Evolutionary conservation across 2,797 vertebrate genomes (phyloP).

Genomic region (Pteronotus mesoamericanus): DNA sequence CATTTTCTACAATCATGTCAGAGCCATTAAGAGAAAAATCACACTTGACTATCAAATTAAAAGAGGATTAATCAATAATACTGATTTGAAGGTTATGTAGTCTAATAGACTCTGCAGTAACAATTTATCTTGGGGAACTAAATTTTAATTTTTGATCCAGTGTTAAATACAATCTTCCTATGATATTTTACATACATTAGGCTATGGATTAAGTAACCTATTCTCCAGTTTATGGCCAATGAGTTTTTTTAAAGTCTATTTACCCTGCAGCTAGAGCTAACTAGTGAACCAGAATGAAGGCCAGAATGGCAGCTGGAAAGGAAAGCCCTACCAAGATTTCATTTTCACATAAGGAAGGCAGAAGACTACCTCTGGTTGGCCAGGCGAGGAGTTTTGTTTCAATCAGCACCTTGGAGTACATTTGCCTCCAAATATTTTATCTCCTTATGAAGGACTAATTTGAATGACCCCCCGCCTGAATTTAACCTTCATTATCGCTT

Average conservation of each 20-base stretch:
- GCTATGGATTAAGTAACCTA: constrained; percentile 2
- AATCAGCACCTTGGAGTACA: not conserved
- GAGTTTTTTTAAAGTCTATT: not conserved
- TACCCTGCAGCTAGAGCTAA: constrained; percentile 41
- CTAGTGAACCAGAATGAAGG: constrained; percentile 10
- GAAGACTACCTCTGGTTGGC: not conserved
- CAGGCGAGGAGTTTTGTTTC: not conserved
- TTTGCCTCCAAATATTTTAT: not conserved
- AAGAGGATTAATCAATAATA: constrained; percentile 57
- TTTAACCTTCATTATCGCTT: not conserved
- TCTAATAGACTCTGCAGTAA: constrained; percentile 24
- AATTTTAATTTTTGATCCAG: constrained; percentile 56
- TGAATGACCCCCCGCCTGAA: not conserved
- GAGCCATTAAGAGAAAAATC: constrained; percentile 50
- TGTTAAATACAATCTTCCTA: not conserved
- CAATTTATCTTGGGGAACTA: constrained; percentile 38
- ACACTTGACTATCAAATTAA: constrained; percentile 52
- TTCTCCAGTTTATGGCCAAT: not conserved
- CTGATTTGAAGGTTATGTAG: constrained; percentile 44
- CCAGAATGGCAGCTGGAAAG: constrained; percentile 12
- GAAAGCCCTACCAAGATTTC: not conserved
- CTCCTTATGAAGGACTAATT: not conserved
- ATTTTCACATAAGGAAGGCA: not conserved
- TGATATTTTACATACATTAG: not conserved
- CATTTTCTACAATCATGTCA: not conserved